Evolutionary conservation across 2,888 invertebrate species (phyloP), one percentile per base, ranked within the genome.

Genomic region (Megalurothrips usitatus): DNA sequence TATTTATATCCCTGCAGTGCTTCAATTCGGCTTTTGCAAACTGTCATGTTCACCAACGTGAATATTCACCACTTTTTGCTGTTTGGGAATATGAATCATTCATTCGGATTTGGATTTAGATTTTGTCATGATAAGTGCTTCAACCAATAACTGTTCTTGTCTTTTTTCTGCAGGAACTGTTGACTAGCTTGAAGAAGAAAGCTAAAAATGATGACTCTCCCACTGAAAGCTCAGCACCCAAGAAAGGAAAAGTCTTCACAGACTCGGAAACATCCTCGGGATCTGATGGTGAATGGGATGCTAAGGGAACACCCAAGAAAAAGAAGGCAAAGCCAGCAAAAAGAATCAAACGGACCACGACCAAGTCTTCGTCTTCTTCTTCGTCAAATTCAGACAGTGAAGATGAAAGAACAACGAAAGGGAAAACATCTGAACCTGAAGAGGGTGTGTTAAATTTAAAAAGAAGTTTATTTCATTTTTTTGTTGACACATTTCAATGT

Each of bases 351-450:
- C 83, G 84, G 34, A 83, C 85, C 34, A 84, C 84, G n/a, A 84
- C 85, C 0, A 85, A 85, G 81, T 85, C 85, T 47, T 86, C 85
- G 2, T 84, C 85, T 43, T 82, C 83, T 26, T 87, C 91, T 12
- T 90, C 90, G 10, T 90, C 89, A 0, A 88, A 86, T 0, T 89
- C 90, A 0, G 91, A 90, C n/a, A 87, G 87, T 80, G 87, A 87
- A 82, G 87, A 87, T 81, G 84, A 87, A 85, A n/a, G 68, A 23
- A 23, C 23, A 10, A 75, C 68, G 12, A 75, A 75, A 26, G 83
- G 86, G 85, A 84, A 84, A 78, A 81, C 83, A n/a, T 81, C 82
- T 26, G 84, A 96, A 85, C 93, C 94, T 0, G 95, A 96, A 87
- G 96, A 96, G 90, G 95, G 93, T 91, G 85, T 68, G 84, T 83